Evolutionary conservation across 2,888 invertebrate genomes (phyloP).

Genomic region (Drosophila multiciliata): DNA sequence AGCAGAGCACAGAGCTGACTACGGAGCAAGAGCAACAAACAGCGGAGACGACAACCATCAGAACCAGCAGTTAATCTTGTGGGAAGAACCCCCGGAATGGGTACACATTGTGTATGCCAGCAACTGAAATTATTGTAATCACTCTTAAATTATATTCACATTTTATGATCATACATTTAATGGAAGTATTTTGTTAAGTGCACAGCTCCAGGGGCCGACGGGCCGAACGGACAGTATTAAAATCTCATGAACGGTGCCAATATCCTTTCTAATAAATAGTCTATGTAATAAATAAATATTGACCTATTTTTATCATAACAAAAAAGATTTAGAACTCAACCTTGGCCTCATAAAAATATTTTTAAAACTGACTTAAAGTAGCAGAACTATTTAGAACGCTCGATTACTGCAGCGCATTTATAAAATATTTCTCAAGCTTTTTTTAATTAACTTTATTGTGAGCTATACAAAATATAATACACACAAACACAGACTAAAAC

Average conservation of each 20-base stretch:
- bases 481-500: not conserved
- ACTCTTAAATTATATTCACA: not conserved
- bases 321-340: not conserved
- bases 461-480: no score
- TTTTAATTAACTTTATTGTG: no score
- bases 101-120: slow-evolving; percentile 28
- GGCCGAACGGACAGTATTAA: not conserved
- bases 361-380: not conserved
- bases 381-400: not conserved
- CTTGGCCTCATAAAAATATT: not conserved
- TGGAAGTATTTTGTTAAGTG: not conserved
- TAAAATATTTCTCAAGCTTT: no score
- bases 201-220: slow-evolving; percentile 11
- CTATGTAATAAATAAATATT: not conserved
- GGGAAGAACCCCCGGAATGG: slow-evolving; percentile 11
- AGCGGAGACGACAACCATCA: slow-evolving; percentile 8
- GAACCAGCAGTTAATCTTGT: slow-evolving; percentile 6
- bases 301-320: not conserved
- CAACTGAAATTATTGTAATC: not conserved
- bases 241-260: not conserved
- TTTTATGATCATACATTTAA: not conserved
- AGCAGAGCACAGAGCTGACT: slow-evolving; percentile 24
- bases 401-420: no score
- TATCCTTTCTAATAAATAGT: not conserved
- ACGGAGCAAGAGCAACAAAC: slow-evolving; percentile 37